These are phyloP conservation scores for Dryobota labecula DNA, from an alignment of 2,888 invertebrate species.

Conservation along the genomic window DNA sequence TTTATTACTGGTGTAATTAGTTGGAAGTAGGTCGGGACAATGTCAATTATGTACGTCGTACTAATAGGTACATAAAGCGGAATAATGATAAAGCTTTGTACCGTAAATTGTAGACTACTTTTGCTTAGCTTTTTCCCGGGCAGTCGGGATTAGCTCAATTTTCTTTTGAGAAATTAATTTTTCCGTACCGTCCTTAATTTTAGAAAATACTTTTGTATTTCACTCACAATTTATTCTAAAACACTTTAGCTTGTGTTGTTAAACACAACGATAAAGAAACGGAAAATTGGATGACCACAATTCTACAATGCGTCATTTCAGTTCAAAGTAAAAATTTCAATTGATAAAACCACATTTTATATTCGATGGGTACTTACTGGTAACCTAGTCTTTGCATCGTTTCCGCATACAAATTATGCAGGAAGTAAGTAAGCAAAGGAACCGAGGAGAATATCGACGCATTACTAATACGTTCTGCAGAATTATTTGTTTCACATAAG, in stretches of 20 bases:
- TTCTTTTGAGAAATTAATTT: background rate
- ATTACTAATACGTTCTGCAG: conserved; percentile 63
- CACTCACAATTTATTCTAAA: conserved; percentile 11
- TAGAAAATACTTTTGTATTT: conserved; percentile 1
- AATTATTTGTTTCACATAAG: conserved; percentile 56
- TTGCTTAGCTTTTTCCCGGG: background rate
- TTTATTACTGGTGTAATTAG: conserved; percentile 65
- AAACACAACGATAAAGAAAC: background rate
- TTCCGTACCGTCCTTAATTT: background rate
- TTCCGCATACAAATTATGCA: conserved; percentile 75
- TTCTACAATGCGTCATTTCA: conserved; percentile 27
- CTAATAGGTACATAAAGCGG: conserved; percentile 28
- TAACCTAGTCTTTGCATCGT: conserved; percentile 69
- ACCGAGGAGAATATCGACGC: conserved; percentile 66
- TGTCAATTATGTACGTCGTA: conserved; percentile 59
- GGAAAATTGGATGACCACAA: conserved; percentile 21
- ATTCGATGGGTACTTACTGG: conserved; percentile 61
- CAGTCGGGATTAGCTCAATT: background rate
- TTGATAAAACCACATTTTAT: conserved; percentile 51
- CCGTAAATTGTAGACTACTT: conserved; percentile 25
- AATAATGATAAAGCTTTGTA: conserved; percentile 33
- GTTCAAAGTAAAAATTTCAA: conserved; percentile 41
- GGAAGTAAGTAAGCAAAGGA: conserved; percentile 73
- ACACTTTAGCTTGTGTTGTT: background rate
- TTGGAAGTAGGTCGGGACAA: conserved; percentile 47